phyloP scores from a whole-genome alignment of 1,140 invertebrate species.

The Drosophila fuyamai region DNA sequence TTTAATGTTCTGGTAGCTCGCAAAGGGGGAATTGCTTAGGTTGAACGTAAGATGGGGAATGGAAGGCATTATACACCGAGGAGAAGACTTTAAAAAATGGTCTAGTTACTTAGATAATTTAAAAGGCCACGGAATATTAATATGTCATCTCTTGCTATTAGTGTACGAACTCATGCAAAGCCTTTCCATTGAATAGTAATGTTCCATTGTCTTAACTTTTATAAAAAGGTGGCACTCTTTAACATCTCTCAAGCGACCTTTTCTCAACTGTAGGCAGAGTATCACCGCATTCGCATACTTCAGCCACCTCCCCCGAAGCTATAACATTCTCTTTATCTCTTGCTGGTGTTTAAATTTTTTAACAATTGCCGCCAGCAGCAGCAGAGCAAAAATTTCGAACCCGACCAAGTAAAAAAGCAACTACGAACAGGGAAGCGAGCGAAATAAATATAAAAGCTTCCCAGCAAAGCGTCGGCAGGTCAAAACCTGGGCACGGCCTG shows the following conservation, averaged over 20 bases:
- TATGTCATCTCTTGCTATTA: no score
- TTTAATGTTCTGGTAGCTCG: conserved; percentile 25
- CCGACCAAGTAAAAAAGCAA: conserved; percentile 18
- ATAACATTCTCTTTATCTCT: conserved; percentile 57
- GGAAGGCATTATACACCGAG: conserved; percentile 1
- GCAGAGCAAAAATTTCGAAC: conserved; percentile 62
- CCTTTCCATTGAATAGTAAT: background rate
- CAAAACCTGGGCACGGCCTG: conserved; percentile 74
- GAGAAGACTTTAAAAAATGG: background rate
- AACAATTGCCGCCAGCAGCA: conserved; percentile 54
- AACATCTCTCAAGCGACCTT: background rate
- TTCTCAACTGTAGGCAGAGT: conserved; percentile 18
- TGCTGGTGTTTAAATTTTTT: conserved; percentile 50
- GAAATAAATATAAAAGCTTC: conserved; percentile 56
- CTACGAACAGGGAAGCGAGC: conserved; percentile 29
- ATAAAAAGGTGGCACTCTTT: no score
- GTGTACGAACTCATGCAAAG: no score
- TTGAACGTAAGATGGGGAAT: conserved; percentile 11
- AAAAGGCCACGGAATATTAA: no score
- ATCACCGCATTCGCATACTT: conserved; percentile 25
- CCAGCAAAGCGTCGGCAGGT: conserved; percentile 66
- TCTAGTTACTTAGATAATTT: no score
- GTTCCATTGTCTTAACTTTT: background rate
- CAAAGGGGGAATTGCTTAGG: conserved; percentile 1
- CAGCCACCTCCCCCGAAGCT: conserved; percentile 22